Evolutionary conservation across 2,888 invertebrate species (phyloP).

Genomic region (Punctoribates punctum): DNA sequence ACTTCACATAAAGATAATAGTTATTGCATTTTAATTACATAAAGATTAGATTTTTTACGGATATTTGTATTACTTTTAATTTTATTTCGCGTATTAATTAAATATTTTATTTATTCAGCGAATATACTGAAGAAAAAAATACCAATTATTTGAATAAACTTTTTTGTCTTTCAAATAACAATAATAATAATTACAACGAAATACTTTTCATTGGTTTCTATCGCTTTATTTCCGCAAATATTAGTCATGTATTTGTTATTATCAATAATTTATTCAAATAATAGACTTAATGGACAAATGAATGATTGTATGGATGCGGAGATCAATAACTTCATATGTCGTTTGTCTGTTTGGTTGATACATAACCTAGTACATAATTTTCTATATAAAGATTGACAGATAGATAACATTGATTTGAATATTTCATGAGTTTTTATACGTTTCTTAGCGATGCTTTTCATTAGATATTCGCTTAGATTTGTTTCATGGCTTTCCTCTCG

Average conservation of each 20-base stretch:
- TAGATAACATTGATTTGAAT: background rate
- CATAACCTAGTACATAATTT: no score
- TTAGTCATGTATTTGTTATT: background rate
- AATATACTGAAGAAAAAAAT: background rate
- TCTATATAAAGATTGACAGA: background rate
- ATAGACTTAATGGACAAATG: background rate
- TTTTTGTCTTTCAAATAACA: background rate
- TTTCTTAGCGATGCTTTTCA: no score
- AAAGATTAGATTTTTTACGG: background rate
- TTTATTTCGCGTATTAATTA: background rate
- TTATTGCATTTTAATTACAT: background rate
- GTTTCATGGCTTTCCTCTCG: no score
- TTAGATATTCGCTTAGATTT: no score
- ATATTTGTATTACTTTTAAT: background rate
- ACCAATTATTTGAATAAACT: no score
- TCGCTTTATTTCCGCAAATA: background rate
- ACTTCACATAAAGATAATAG: background rate
- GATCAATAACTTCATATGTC: slow-evolving; percentile 1
- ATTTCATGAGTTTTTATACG: no score
- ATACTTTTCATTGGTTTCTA: background rate
- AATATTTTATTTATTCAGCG: background rate
- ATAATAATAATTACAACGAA: background rate
- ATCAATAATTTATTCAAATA: slow-evolving; percentile 2
- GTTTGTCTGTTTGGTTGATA: background rate
- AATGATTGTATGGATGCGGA: slow-evolving; percentile 3